A percentile compares a stretch with the other conserved stretches of the same genome.
phyloP scores from a whole-genome alignment of 1,140 invertebrate species.

The Rhizoglyphus robini region DNA sequence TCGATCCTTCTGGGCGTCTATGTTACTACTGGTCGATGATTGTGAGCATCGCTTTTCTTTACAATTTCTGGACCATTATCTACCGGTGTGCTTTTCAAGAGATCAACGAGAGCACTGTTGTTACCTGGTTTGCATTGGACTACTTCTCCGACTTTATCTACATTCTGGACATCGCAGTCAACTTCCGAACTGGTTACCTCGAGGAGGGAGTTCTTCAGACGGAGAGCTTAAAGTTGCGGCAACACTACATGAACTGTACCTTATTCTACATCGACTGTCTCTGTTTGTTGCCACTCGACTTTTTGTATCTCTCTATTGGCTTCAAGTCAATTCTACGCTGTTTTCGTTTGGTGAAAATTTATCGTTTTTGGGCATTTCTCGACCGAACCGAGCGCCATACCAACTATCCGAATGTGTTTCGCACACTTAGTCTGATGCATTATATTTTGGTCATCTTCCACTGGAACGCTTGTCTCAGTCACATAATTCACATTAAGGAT shows the following conservation, averaged over 20 bases:
- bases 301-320: slow-evolving; percentile 92
- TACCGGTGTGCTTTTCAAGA: slow-evolving; percentile 95
- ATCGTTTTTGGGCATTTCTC: slow-evolving; percentile 95
- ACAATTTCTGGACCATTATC: slow-evolving; percentile 98
- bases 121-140: slow-evolving; percentile 91
- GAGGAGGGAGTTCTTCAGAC: slow-evolving; percentile 94
- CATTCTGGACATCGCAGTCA: slow-evolving; percentile 86
- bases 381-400: slow-evolving; percentile 94
- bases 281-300: slow-evolving; percentile 90
- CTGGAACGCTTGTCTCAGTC: slow-evolving; percentile 97
- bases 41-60: slow-evolving; percentile 90
- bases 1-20: slow-evolving; percentile 53
- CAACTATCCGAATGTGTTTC: slow-evolving; percentile 94
- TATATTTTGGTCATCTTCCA: slow-evolving; percentile 96
- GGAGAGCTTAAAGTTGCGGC: slow-evolving; percentile 74
- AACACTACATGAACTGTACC: slow-evolving; percentile 97
- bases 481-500: slow-evolving; percentile 86
- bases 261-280: slow-evolving; percentile 97
- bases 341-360: slow-evolving; percentile 94
- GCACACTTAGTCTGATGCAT: slow-evolving; percentile 79
- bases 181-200: slow-evolving; percentile 90
- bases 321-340: slow-evolving; percentile 93
- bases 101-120: slow-evolving; percentile 53
- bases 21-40: slow-evolving; percentile 96
- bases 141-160: slow-evolving; percentile 93